Percentiles rank a stretch among this genome's conserved stretches.
These are phyloP conservation scores for Anhinga rufa DNA, from an alignment of 2,113 vertebrate species.

Conservation along the genomic window DNA sequence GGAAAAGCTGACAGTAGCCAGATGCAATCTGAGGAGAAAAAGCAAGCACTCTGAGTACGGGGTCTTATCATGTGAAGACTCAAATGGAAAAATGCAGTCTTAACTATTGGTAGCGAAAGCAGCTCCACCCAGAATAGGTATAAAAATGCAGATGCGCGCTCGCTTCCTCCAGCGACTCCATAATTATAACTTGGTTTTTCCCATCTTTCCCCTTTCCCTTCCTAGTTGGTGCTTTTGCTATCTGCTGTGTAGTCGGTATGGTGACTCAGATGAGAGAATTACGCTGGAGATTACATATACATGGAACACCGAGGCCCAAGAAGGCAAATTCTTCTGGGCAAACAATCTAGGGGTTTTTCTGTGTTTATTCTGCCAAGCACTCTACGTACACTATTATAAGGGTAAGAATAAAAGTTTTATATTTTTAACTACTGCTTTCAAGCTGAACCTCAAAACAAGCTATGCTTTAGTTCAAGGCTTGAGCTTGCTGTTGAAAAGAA, in stretches of 20 bases:
- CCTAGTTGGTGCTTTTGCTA: not conserved
- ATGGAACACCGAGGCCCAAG: not conserved
- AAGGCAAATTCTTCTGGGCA: not conserved
- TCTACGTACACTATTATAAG: not conserved
- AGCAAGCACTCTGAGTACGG: not conserved
- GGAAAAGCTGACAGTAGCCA: not conserved
- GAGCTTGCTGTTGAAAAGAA: slow-evolving; percentile 25
- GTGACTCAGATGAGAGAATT: not conserved
- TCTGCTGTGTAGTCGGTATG: not conserved
- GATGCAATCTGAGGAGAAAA: not conserved
- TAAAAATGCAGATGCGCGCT: not conserved
- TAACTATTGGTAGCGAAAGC: not conserved
- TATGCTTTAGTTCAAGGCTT: slow-evolving; percentile 10
- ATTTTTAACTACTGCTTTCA: slow-evolving; percentile 2
- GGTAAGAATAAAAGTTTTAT: not conserved
- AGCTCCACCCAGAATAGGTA: not conserved
- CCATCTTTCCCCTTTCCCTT: not conserved
- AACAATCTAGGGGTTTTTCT: not conserved
- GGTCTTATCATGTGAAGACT: not conserved
- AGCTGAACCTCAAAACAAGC: slow-evolving; percentile 22
- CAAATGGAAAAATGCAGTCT: not conserved
- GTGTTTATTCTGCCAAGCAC: not conserved
- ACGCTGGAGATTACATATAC: not conserved
- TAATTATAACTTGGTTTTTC: not conserved
- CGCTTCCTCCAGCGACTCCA: not conserved